These are phyloP conservation scores for Hipposideros armiger DNA, from an alignment of 2,113 vertebrate species.

Conservation along the genomic window DNA sequence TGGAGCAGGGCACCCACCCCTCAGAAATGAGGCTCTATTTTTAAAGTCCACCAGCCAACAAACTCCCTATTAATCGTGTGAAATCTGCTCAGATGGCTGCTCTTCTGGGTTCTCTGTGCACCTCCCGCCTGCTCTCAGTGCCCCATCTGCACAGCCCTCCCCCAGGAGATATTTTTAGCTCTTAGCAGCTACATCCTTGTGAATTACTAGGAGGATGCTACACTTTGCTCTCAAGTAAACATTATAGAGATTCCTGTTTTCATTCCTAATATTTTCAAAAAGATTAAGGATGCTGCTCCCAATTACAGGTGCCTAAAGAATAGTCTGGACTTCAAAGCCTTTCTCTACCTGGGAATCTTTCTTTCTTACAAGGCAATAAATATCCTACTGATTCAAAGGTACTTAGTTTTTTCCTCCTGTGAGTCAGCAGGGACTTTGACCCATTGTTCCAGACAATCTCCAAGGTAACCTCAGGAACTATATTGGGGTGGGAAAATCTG, in stretches of 20 bases:
- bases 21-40: constrained; percentile 80
- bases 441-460: not conserved
- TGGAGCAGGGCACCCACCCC: constrained; percentile 69
- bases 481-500: not conserved
- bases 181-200: constrained; percentile 64
- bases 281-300: not conserved
- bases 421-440: not conserved
- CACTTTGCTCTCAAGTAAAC: constrained; percentile 69
- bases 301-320: not conserved
- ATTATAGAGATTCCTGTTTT: not conserved
- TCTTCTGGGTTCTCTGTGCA: constrained; percentile 65
- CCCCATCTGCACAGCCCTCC: constrained; percentile 79
- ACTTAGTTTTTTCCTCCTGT: not conserved
- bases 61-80: constrained; percentile 77
- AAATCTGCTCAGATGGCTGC: constrained; percentile 81
- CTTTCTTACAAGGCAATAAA: not conserved
- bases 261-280: constrained; percentile 45
- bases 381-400: not conserved
- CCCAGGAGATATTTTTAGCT: constrained; percentile 78
- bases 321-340: not conserved
- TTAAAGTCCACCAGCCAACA: constrained; percentile 79
- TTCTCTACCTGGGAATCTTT: not conserved
- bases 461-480: not conserved
- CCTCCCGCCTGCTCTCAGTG: not conserved
- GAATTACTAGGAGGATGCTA: constrained; percentile 70